phyloP scores from a whole-genome alignment of 1,140 invertebrate species.

The Rhynchophorus ferrugineus region DNA sequence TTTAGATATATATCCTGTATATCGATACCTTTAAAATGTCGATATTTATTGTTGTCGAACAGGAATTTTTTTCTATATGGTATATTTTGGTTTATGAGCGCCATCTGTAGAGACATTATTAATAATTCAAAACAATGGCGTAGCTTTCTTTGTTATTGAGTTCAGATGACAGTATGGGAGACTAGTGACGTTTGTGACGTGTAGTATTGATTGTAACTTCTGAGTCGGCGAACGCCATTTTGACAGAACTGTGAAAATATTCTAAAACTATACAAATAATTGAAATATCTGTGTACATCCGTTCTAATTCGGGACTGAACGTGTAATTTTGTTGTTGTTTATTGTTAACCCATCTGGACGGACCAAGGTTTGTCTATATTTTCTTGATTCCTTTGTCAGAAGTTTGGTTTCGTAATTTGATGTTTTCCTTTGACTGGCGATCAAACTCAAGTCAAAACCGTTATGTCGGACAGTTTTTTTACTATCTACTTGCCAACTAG shows the following conservation, averaged over 20 bases:
- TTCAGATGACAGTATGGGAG: too few relatives aligned
- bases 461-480: conserved; percentile 26
- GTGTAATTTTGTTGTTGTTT: conserved; percentile 52
- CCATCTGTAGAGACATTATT: too few relatives aligned
- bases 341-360: conserved; percentile 60
- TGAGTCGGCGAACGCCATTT: conserved; percentile 42
- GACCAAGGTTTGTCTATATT: conserved; percentile 49
- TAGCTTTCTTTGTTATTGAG: too few relatives aligned
- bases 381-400: conserved; percentile 9
- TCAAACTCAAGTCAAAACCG: conserved; percentile 22
- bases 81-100: too few relatives aligned
- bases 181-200: conserved; percentile 6
- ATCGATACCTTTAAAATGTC: too few relatives aligned
- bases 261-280: conserved; percentile 34
- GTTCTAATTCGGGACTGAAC: conserved; percentile 44
- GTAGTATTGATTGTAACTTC: conserved; percentile 49
- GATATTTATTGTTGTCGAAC: too few relatives aligned
- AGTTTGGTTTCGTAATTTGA: conserved; percentile 33
- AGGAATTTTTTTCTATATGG: too few relatives aligned
- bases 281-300: conserved; percentile 50
- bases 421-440: conserved; percentile 31
- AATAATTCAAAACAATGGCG: too few relatives aligned
- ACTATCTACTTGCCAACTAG: conserved; percentile 9
- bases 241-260: conserved; percentile 37
- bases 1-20: too few relatives aligned